phyloP scores from a whole-genome alignment of 2,797 vertebrate species.

The Phalanger gymnotis region DNA sequence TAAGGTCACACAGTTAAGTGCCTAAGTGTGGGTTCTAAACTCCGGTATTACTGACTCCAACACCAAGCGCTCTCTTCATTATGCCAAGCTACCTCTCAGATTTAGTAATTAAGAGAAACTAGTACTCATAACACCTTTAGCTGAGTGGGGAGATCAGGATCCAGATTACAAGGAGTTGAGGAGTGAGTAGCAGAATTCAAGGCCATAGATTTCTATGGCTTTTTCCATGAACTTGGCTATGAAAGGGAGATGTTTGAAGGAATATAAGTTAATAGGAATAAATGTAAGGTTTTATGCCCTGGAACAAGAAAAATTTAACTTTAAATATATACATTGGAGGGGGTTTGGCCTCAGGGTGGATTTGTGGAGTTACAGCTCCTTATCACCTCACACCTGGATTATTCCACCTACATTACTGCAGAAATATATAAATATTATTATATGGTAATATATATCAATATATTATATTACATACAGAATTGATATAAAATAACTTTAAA shows the following conservation, averaged over 20 bases:
- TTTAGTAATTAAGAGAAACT: not conserved
- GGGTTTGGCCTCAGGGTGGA: not conserved
- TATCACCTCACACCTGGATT: not conserved
- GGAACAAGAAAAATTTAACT: not conserved
- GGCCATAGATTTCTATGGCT: not conserved
- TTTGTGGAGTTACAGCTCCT: not conserved
- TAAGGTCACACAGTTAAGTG: not conserved
- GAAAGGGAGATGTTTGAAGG: not conserved
- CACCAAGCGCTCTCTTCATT: not conserved
- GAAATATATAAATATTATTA: not conserved
- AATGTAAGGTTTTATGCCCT: not conserved
- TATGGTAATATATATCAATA: not conserved
- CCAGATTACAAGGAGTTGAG: not conserved
- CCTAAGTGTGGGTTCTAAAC: not conserved
- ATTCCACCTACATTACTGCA: not conserved
- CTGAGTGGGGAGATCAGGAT: not conserved
- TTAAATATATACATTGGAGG: not conserved
- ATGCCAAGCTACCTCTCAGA: not conserved
- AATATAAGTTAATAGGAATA: not conserved
- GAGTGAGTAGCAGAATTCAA: not conserved
- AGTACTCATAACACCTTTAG: not conserved
- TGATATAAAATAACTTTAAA: not conserved
- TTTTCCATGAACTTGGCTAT: not conserved
- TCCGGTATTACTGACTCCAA: not conserved
- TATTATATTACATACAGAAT: not conserved